Evolutionary conservation across 2,113 vertebrate genomes (phyloP).

Genomic region (Gopherus evgoodei): DNA sequence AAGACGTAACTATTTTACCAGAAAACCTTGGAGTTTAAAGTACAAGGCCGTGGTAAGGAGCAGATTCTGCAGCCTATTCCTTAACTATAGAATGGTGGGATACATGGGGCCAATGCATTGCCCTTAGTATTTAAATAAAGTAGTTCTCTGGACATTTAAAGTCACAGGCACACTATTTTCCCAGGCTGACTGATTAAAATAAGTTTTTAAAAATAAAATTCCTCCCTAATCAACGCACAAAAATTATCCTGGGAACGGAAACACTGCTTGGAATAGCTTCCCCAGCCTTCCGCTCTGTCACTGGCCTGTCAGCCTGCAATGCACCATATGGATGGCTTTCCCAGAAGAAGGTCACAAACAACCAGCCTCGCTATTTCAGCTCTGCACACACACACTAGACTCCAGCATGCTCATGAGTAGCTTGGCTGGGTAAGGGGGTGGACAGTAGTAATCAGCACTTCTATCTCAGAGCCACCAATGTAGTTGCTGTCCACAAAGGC

Average conservation of each 20-base stretch:
- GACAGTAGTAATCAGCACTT: not conserved
- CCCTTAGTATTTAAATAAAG: not conserved
- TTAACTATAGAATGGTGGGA: not conserved
- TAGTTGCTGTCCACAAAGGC: not conserved
- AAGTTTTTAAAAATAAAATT: not conserved
- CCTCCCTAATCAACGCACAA: slow-evolving; percentile 59
- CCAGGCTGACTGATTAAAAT: slow-evolving; percentile 32
- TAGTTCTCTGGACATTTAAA: not conserved
- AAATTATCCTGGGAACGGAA: slow-evolving; percentile 68
- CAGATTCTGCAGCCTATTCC: not conserved
- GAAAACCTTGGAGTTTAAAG: not conserved
- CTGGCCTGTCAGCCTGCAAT: not conserved
- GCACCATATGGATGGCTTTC: slow-evolving; percentile 50
- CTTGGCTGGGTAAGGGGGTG: not conserved
- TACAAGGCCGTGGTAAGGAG: not conserved
- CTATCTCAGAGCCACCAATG: fast-evolving
- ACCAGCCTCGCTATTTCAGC: slow-evolving; percentile 27
- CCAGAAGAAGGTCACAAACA: not conserved
- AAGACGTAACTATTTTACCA: not conserved
- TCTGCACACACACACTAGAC: fast-evolving
- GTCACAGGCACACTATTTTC: slow-evolving; percentile 22
- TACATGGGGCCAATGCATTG: not conserved
- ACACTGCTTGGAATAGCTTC: slow-evolving; percentile 47
- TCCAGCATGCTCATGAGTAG: not conserved
- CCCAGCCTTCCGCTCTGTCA: not conserved